Base-by-base conservation (phyloP, 2,113 vertebrate species). In the Equus quagga region DNA sequence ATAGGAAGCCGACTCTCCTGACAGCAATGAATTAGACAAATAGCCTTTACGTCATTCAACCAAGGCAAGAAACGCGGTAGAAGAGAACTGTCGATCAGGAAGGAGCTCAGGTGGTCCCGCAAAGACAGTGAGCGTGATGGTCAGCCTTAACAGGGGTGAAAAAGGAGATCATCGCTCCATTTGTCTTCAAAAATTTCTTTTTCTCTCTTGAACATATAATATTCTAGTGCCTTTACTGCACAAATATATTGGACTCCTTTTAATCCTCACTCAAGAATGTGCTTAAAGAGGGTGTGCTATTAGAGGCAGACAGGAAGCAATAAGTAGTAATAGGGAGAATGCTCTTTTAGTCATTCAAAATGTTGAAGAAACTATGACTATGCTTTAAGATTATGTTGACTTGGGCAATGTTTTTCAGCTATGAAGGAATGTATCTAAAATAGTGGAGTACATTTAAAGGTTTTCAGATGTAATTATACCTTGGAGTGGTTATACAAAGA, bases 1-100 rank as follows among this genome's bases (percentile, higher is more conserved):
- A 72, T 65, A 95, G 70, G 62, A 95, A 91, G 73, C 33, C 0
- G 8, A 24, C 44, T 76, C 86, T 94, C 94, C n/a, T 41, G 88
- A 92, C 91, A 97, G 69, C 26, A 96, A 83, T 86, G 91, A 97
- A 94, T 88, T 92, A 58, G 67, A 93, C 76, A 94, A 96, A 97
- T 70, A 80, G 8, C 81, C 44, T 94, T 92, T 86, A 84, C 67
- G 64, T 82, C 94, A 89, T 60, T 97, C 73, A 93, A 83, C 69
- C 83, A 65, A 95, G 65, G 84, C 80, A 94, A 92, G 62, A 88
- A 81, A 78, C 21, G 64, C 12, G 70, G 85, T 76, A 54, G 93
- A 92, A 81, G 3, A 96, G 70, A 90, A 94, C 95, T 89, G 96
- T 92, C 96, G 97, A 97, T 97, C 49, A 94, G 85, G 56, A 96